phyloP scores from a whole-genome alignment of 2,113 vertebrate genomes.

The Myotis lucifugus region DNA sequence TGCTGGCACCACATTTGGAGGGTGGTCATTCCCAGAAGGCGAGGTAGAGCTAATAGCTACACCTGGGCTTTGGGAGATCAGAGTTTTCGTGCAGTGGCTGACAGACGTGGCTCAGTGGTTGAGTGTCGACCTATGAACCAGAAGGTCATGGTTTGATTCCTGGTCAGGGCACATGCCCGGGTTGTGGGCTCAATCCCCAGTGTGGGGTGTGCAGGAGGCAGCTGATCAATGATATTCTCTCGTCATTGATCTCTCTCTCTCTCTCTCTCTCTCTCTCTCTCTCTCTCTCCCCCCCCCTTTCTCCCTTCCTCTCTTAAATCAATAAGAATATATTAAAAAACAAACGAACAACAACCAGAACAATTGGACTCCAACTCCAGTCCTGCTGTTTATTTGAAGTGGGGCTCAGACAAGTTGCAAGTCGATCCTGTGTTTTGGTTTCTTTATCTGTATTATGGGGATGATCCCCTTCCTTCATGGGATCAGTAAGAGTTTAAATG shows the following conservation, averaged over 20 bases:
- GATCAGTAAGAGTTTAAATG: background rate
- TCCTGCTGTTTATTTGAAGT: background rate
- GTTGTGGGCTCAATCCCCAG: too few relatives aligned
- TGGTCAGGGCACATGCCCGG: too few relatives aligned
- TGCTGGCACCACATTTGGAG: background rate
- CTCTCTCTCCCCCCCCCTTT: fast-evolving
- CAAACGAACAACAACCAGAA: background rate
- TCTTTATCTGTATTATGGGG: background rate
- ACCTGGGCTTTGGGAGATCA: background rate
- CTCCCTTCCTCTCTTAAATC: too few relatives aligned
- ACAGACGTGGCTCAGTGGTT: too few relatives aligned
- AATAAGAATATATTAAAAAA: too few relatives aligned
- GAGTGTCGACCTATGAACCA: too few relatives aligned
- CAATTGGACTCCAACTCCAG: background rate
- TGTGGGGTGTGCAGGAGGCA: too few relatives aligned
- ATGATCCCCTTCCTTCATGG: background rate
- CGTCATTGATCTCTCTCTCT: too few relatives aligned
- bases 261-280: too few relatives aligned
- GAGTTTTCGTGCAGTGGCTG: background rate
- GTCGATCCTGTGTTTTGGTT: background rate
- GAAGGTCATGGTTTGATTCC: too few relatives aligned
- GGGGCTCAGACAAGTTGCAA: background rate
- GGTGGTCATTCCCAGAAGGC: background rate
- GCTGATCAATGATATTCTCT: too few relatives aligned
- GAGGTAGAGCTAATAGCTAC: background rate